Evolutionary conservation across 2,797 vertebrate species (phyloP).

Genomic region (Tiaroga cobitis): DNA sequence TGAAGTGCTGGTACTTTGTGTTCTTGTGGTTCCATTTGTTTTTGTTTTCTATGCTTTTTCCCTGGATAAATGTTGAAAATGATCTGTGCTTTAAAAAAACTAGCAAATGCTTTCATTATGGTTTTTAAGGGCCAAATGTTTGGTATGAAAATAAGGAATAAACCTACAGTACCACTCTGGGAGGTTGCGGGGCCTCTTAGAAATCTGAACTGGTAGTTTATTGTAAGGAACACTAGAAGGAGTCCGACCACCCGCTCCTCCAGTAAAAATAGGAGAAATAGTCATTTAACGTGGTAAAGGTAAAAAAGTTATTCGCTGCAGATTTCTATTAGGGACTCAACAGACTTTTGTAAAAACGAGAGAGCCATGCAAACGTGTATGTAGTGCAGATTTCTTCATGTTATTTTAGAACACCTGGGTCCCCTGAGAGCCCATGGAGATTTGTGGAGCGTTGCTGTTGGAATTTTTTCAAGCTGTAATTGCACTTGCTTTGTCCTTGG

Average conservation of each 20-base stretch:
- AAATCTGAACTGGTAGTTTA: conserved; percentile 68
- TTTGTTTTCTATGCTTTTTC: conserved; percentile 53
- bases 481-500: conserved; percentile 55
- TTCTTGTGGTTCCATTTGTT: conserved; percentile 12
- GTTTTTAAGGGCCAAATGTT: conserved; percentile 59
- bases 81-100: conserved; percentile 63
- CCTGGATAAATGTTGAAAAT: conserved; percentile 62
- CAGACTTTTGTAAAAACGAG: neutral
- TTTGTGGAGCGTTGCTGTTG: conserved; percentile 49
- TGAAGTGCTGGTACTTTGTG: neutral
- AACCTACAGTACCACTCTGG: conserved; percentile 57
- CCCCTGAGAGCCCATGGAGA: conserved; percentile 47
- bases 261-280: conserved; percentile 21
- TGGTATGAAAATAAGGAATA: conserved; percentile 59
- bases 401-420: conserved; percentile 47
- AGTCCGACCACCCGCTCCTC: conserved; percentile 45
- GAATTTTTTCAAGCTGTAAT: conserved; percentile 55
- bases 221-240: conserved; percentile 74
- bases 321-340: conserved; percentile 27
- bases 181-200: conserved; percentile 65
- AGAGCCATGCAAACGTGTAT: conserved; percentile 29
- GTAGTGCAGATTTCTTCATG: conserved; percentile 15
- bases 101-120: conserved; percentile 52
- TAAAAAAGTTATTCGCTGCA: conserved; percentile 9
- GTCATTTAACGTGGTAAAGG: conserved; percentile 48